Percentiles rank a stretch among this genome's conserved stretches.
Conservation (phyloP, 30 jellyfish, hydroid and myxozoan genomes). For the Phacellophora camtschatica region DNA sequence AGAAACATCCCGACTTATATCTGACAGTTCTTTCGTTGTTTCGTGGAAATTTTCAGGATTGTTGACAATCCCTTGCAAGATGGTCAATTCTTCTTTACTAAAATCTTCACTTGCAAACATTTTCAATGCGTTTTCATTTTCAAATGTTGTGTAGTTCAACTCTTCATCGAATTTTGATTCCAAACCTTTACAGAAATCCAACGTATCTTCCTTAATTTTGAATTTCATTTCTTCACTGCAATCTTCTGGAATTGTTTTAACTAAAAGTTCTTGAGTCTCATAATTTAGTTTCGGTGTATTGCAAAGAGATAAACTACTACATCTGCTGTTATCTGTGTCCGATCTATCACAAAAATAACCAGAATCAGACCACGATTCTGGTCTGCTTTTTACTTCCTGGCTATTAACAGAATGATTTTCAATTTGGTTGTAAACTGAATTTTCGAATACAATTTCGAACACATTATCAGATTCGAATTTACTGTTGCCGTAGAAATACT, state of each 20-base stretch:
- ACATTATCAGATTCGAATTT: too few species aligned
- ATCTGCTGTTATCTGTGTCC: constrained; percentile 56
- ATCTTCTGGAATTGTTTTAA: background rate
- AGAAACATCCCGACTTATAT: constrained; percentile 35
- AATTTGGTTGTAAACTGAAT: too few species aligned
- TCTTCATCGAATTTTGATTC: background rate
- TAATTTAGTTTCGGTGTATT: background rate
- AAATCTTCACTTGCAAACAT: background rate
- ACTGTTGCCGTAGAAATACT: too few species aligned
- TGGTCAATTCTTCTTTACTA: constrained; percentile 22
- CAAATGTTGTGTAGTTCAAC: background rate
- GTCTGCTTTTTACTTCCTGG: constrained; percentile 4
- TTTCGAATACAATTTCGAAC: too few species aligned
- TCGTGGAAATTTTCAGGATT: constrained; percentile 57
- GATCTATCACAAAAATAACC: constrained; percentile 55
- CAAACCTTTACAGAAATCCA: background rate
- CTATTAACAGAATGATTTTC: too few species aligned
- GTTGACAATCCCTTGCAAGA: constrained; percentile 6
- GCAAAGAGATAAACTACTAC: constrained; percentile 57
- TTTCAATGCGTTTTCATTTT: background rate
- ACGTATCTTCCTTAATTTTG: background rate
- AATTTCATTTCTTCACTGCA: background rate
- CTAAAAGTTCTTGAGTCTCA: background rate
- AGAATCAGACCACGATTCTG: constrained; percentile 67
- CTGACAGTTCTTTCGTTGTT: constrained; percentile 63